A percentile compares a stretch with the other conserved stretches of the same genome.
Evolutionary conservation across 1,140 invertebrate species (phyloP).

Genomic region (Bombus vancouverensis): DNA sequence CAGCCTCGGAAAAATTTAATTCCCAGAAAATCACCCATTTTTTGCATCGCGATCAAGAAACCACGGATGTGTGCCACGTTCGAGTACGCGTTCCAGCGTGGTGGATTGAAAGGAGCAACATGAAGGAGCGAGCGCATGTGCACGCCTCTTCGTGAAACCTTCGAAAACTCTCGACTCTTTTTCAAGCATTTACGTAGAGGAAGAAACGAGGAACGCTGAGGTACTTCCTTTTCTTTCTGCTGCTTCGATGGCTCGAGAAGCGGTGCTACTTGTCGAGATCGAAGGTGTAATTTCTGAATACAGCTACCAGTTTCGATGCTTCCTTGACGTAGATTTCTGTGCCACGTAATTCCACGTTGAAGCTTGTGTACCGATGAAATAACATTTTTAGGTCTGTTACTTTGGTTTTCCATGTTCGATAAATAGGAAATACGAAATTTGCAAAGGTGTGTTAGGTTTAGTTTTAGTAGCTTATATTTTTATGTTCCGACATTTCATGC

Average conservation of each 20-base stretch:
- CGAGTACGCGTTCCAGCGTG: neutral
- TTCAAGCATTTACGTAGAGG: neutral
- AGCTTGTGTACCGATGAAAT: neutral
- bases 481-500: too few species aligned
- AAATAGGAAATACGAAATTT: neutral
- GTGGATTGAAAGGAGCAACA: neutral
- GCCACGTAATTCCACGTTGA: neutral
- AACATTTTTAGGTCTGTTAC: neutral
- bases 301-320: neutral
- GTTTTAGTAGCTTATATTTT: too few species aligned
- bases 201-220: neutral
- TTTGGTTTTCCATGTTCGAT: neutral
- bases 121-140: slow-evolving; percentile 14
- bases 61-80: slow-evolving; percentile 11
- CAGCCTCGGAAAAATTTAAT: slow-evolving; percentile 57
- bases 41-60: slow-evolving; percentile 20
- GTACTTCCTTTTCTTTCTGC: slow-evolving; percentile 3
- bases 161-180: slow-evolving; percentile 29
- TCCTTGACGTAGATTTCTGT: neutral
- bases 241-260: neutral
- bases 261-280: neutral
- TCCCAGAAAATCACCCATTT: slow-evolving; percentile 58
- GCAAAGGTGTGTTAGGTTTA: neutral
- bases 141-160: slow-evolving; percentile 24
- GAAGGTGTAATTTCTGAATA: neutral